Conservation (phyloP, 2,797 vertebrate species). For the Malurus splendens region DNA sequence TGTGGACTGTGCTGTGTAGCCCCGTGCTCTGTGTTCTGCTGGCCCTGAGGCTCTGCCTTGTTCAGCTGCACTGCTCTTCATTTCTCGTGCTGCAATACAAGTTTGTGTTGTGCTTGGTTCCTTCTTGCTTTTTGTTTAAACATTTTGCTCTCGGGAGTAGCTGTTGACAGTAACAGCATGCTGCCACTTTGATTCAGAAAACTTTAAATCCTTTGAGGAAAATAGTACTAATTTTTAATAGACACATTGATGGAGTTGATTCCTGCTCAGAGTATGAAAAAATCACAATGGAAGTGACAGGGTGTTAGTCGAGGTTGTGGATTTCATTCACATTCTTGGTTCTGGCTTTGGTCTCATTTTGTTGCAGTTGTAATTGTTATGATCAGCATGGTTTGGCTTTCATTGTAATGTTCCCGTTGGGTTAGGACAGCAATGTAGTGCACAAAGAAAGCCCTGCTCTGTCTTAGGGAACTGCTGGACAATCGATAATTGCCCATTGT, state of each 20-base stretch:
- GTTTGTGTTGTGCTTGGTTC: not conserved
- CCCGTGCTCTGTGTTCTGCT: not conserved
- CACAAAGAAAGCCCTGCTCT: not conserved
- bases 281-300: not conserved
- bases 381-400: not conserved
- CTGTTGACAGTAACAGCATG: not conserved
- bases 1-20: not conserved
- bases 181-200: not conserved
- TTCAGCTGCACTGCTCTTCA: not conserved
- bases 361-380: not conserved
- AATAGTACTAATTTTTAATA: not conserved
- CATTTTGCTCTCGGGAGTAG: not conserved
- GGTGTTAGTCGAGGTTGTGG: not conserved
- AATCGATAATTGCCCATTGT: not conserved
- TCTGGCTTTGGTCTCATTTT: not conserved
- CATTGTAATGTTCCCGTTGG: accelerated
- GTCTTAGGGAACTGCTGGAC: not conserved
- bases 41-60: not conserved
- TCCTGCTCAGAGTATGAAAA: not conserved
- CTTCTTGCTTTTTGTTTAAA: not conserved
- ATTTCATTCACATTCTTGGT: not conserved
- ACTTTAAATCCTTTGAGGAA: not conserved
- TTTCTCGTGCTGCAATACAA: not conserved
- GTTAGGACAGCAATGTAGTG: not conserved
- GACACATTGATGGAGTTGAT: not conserved